Base-by-base conservation (phyloP, 2,797 vertebrate species). In the Ataeniobius toweri region DNA sequence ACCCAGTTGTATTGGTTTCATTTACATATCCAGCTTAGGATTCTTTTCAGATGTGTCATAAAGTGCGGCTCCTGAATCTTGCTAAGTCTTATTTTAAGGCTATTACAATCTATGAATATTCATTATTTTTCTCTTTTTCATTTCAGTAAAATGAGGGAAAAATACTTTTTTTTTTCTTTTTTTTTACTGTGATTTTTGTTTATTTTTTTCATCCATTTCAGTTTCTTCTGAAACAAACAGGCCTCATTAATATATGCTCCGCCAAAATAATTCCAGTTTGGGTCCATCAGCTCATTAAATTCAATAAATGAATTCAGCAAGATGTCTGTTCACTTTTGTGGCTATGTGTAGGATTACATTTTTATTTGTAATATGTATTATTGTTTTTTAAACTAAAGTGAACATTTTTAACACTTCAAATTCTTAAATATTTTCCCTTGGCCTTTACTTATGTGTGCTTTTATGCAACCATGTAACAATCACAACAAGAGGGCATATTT, bases 11-110 rank as follows among this genome's bases (percentile, higher is more conserved):
- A 14, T 56, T 67, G 16, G 20, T 78, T 78, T 80, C 26, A 59
- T 68, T 75, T 28, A 41, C 55, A 28, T 82, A 20, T 73, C 71
- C 28, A 39, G 26, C 18, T 74, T 31, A 41, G 44, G 28, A 48
- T 24, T 76, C 74, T 75, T 71, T 72, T 48, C 10, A 13, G 4
- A 63, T 78, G 36, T 82, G 51, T 83, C 76, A 69, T 6, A 44
- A 69, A n/a, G 41, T 69, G 41, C 13, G 22, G n/a, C 41, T 44
- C 41, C 12, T n/a, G 39, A 6, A 26, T n/a, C 5, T 16, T 69
- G 22, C 24, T 5, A 41, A 53, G 2, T 53, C 51, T 16, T 13
- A 10, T 50, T 53, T 50, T 50, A 20, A 39, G 31, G 8, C 36
- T 67, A 36, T 24, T 44, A 5, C 9, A 3, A 24, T 69, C 67